phyloP scores from a whole-genome alignment of 1,140 invertebrate species.

The Ostrea denselamellosa region DNA sequence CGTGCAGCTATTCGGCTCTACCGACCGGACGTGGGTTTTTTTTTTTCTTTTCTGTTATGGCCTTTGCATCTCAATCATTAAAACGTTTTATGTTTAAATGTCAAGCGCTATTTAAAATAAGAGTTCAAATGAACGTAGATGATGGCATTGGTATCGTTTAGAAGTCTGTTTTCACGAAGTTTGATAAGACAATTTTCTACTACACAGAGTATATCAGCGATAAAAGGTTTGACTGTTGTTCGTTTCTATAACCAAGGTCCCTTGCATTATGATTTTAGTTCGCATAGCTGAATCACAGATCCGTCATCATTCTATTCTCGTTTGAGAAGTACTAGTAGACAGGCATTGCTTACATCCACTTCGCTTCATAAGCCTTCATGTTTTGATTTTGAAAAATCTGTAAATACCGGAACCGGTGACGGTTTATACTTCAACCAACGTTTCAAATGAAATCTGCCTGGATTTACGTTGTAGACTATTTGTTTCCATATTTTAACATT shows the following conservation, averaged over 20 bases:
- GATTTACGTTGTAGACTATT: too few relatives aligned
- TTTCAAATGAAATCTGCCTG: too few relatives aligned
- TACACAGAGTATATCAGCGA: neutral
- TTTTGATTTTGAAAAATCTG: too few relatives aligned
- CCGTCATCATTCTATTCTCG: too few relatives aligned
- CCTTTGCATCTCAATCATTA: neutral
- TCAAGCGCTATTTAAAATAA: neutral
- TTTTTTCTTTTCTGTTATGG: neutral
- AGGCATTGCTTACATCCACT: too few relatives aligned
- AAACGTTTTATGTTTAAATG: neutral
- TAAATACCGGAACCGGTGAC: too few relatives aligned
- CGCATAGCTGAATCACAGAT: too few relatives aligned
- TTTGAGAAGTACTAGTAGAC: too few relatives aligned
- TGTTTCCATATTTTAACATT: too few relatives aligned
- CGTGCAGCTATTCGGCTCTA: neutral
- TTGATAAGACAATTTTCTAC: neutral
- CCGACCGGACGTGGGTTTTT: neutral
- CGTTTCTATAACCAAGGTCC: neutral
- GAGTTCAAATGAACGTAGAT: neutral
- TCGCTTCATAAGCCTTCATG: too few relatives aligned
- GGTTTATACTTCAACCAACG: too few relatives aligned
- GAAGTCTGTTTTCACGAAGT: neutral
- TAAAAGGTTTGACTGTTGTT: neutral
- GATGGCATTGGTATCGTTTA: neutral
- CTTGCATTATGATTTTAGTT: too few relatives aligned